A percentile compares a stretch with the other conserved stretches of the same genome.
Conservation (phyloP, 1,140 invertebrate species). For the Rhyzopertha dominica region DNA sequence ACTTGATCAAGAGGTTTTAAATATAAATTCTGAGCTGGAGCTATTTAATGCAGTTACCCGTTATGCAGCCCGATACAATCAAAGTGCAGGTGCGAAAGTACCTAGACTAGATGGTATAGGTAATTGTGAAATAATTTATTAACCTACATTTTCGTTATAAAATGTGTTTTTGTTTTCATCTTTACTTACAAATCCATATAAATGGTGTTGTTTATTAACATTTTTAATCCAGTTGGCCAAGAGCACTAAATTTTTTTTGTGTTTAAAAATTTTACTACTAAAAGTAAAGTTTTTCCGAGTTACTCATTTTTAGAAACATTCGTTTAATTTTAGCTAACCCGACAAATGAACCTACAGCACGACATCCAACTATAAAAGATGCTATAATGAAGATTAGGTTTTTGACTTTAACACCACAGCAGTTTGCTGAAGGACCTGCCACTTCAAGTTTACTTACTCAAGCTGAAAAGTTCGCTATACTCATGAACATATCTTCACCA, state of each 20-base stretch:
- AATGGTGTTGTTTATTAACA: too few relatives aligned
- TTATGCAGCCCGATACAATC: constrained; percentile 55
- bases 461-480: constrained; percentile 71
- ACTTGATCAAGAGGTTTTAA: constrained; percentile 65
- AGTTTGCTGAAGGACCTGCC: constrained; percentile 75
- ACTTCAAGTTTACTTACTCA: constrained; percentile 64
- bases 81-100: constrained; percentile 42
- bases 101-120: constrained; percentile 44
- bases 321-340: too few relatives aligned
- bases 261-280: too few relatives aligned
- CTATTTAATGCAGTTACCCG: constrained; percentile 66
- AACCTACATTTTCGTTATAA: constrained; percentile 22
- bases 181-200: too few relatives aligned
- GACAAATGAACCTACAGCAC: too few relatives aligned
- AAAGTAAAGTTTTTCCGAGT: too few relatives aligned
- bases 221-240: too few relatives aligned
- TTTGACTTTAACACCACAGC: constrained; percentile 67
- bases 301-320: too few relatives aligned
- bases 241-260: too few relatives aligned
- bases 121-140: constrained; percentile 40
- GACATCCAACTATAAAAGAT: constrained; percentile 35
- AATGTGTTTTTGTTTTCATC: too few relatives aligned
- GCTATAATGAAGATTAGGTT: constrained; percentile 67
- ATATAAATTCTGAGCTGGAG: constrained; percentile 68
- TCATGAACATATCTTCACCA: constrained; percentile 73